Percentiles rank a stretch among this genome's conserved stretches.
phyloP scores from a whole-genome alignment of 2,113 vertebrate species.

The Gavialis gangeticus region DNA sequence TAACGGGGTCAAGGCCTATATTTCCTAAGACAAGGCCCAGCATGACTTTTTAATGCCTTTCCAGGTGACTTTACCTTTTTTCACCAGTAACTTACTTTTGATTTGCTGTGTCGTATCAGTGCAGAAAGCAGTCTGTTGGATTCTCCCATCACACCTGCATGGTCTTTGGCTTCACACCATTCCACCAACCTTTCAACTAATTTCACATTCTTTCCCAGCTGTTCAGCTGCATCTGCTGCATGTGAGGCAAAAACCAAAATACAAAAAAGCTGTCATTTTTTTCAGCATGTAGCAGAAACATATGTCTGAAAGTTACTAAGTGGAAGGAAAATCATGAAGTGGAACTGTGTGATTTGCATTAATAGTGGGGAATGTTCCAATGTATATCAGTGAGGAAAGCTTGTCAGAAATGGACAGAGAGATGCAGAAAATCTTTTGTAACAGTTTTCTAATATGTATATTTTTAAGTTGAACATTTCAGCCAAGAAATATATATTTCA shows the following conservation, averaged over 20 bases:
- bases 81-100: constrained; percentile 86
- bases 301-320: constrained; percentile 30
- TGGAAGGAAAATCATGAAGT: not conserved
- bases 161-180: constrained; percentile 99
- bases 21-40: not conserved
- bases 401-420: not conserved
- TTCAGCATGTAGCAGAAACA: constrained; percentile 28
- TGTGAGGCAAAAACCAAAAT: constrained; percentile 50
- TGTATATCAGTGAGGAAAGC: not conserved
- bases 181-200: constrained; percentile 95
- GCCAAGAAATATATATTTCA: not conserved
- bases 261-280: constrained; percentile 48
- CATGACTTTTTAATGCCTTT: not conserved
- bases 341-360: not conserved
- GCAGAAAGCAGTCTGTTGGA: constrained; percentile 97
- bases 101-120: constrained; percentile 98
- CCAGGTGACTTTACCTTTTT: not conserved
- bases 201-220: constrained; percentile 93
- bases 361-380: not conserved
- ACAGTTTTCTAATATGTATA: not conserved
- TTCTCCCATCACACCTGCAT: constrained; percentile 98
- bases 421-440: not conserved
- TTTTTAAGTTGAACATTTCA: no score
- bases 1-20: accelerated
- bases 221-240: constrained; percentile 94